Percentiles rank a stretch among this genome's conserved stretches.
phyloP scores from a whole-genome alignment of 1,140 invertebrate species.

The Drosophila lacertosa region DNA sequence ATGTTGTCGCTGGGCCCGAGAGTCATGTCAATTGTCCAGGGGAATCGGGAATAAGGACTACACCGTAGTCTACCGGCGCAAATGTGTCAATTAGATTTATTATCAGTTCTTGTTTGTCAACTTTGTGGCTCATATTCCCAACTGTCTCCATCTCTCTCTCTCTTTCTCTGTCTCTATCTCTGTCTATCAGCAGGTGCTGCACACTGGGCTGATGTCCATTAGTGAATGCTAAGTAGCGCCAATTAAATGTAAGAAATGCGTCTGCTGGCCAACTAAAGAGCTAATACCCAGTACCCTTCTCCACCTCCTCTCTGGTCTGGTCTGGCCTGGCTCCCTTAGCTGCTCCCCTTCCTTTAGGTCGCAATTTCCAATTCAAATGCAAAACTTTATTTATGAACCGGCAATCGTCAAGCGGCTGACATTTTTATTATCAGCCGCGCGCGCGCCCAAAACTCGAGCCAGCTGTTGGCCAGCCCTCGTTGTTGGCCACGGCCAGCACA shows the following conservation, averaged over 20 bases:
- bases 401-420: conserved; percentile 69
- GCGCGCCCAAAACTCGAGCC: conserved; percentile 63
- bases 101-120: conserved; percentile 70
- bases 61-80: conserved; percentile 65
- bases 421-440: conserved; percentile 76
- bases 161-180: no score
- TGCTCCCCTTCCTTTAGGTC: neutral
- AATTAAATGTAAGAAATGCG: conserved; percentile 80
- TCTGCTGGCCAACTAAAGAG: conserved; percentile 17
- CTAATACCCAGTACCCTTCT: conserved; percentile 1
- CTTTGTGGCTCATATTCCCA: neutral
- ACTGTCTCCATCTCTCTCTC: no score
- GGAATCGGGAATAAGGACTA: conserved; percentile 27
- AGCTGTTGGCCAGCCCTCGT: conserved; percentile 49
- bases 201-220: conserved; percentile 77
- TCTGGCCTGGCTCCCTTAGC: neutral
- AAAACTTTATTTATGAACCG: conserved; percentile 78
- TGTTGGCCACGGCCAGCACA: neutral
- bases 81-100: conserved; percentile 84
- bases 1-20: neutral
- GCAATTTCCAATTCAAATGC: conserved; percentile 76
- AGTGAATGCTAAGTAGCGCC: conserved; percentile 79
- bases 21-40: conserved; percentile 51
- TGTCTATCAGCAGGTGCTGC: conserved; percentile 56
- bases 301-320: no score